Conservation (phyloP, 2,888 invertebrate species). For the Myopa testacea region DNA sequence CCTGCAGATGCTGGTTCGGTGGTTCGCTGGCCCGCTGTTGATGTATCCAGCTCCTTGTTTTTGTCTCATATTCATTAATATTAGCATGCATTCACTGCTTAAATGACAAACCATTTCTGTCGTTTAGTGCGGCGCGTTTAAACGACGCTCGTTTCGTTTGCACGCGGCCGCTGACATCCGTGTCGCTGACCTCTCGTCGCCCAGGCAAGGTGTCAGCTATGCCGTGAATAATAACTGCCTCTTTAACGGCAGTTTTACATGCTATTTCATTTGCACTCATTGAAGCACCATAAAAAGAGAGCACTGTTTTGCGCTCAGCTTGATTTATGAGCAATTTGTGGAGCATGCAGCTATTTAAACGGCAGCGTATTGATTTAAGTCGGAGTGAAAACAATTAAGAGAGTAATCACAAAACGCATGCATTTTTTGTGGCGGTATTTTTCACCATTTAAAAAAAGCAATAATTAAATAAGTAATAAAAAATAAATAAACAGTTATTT, state of each 20-base stretch:
- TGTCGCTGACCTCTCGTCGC: not conserved
- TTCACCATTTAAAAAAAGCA: too few species aligned
- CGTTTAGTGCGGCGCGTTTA: not conserved
- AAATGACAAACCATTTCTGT: not conserved
- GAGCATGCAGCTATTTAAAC: not conserved
- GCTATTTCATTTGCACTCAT: slow-evolving; percentile 12
- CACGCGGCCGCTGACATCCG: too few species aligned
- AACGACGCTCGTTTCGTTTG: not conserved
- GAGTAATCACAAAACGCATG: too few species aligned
- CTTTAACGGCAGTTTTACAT: slow-evolving; percentile 12
- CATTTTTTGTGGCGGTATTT: too few species aligned
- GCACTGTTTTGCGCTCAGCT: not conserved
- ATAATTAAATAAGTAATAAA: too few species aligned
- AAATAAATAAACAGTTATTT: too few species aligned
- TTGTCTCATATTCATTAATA: too few species aligned
- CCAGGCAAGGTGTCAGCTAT: slow-evolving; percentile 8
- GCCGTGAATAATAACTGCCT: slow-evolving; percentile 8
- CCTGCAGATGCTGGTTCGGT: not conserved
- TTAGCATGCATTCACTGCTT: not conserved
- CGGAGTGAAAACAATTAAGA: not conserved
- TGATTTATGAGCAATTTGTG: not conserved
- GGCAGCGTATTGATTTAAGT: not conserved
- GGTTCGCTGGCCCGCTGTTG: not conserved
- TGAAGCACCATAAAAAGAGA: not conserved
- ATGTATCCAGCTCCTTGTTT: not conserved